Evolutionary conservation across 2,797 vertebrate species (phyloP).

Genomic region (Lepilemur ruficaudatus): DNA sequence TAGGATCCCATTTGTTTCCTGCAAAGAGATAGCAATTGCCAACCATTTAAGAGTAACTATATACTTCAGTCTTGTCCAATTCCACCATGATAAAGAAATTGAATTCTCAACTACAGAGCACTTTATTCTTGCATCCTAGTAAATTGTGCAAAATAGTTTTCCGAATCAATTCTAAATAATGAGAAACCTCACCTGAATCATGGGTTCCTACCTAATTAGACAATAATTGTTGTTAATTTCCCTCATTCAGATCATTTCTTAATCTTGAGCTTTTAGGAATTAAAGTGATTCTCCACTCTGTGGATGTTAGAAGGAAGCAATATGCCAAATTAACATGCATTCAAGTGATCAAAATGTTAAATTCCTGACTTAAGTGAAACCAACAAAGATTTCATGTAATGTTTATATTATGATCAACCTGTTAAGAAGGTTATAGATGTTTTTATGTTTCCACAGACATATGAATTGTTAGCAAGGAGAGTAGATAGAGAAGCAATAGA

Average conservation of each 20-base stretch:
- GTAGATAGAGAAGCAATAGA: not conserved
- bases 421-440: not conserved
- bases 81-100: not conserved
- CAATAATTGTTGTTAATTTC: not conserved
- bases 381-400: not conserved
- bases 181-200: not conserved
- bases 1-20: not conserved
- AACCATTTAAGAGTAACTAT: not conserved
- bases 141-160: not conserved
- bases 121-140: not conserved
- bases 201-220: not conserved
- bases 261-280: not conserved
- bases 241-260: not conserved
- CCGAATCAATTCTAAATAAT: slow-evolving; percentile 33
- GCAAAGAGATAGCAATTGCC: not conserved
- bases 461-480: not conserved
- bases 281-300: not conserved
- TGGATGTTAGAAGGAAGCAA: not conserved
- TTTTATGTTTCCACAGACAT: not conserved
- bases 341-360: not conserved
- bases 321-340: not conserved
- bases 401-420: not conserved
- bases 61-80: not conserved
- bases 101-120: not conserved
- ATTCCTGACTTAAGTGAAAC: not conserved